Percentiles rank a stretch among this genome's conserved stretches.
Evolutionary conservation across 2,113 vertebrate genomes (phyloP).

Genomic region (Neogobius melanostomus): DNA sequence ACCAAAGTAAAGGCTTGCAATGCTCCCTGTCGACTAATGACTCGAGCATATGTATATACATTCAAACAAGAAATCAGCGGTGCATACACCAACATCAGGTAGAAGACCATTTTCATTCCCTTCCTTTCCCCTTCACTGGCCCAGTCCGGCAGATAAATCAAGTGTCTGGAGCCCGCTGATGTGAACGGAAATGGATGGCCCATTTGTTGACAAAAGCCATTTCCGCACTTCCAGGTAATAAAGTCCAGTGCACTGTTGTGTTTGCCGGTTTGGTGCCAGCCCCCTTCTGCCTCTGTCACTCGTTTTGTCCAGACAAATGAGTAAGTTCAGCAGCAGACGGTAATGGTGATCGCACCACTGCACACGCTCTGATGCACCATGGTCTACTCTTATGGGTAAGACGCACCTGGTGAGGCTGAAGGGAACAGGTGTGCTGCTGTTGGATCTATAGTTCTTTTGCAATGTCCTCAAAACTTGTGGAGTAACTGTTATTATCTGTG

Average conservation of each 20-base stretch:
- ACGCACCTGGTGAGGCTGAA: constrained; percentile 29
- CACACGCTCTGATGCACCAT: background rate
- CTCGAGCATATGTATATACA: too few relatives aligned
- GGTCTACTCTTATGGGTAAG: background rate
- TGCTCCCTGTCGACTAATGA: too few relatives aligned
- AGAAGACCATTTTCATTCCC: constrained; percentile 17
- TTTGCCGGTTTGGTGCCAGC: constrained; percentile 45
- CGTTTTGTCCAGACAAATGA: constrained; percentile 64
- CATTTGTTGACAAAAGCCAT: constrained; percentile 73
- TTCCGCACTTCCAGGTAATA: constrained; percentile 68
- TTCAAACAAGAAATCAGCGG: background rate
- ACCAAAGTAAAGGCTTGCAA: background rate
- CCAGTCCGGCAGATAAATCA: constrained; percentile 68
- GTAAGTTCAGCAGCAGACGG: constrained; percentile 45
- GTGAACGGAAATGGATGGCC: constrained; percentile 68
- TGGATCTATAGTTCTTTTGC: background rate
- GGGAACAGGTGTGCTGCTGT: constrained; percentile 30
- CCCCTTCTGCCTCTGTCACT: constrained; percentile 29
- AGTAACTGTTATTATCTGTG: too few relatives aligned
- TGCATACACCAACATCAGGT: constrained; percentile 16
- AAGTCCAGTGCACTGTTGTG: constrained; percentile 45
- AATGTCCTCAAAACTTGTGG: background rate
- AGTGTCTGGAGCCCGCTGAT: constrained; percentile 62
- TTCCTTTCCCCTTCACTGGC: constrained; percentile 56
- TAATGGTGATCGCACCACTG: constrained; percentile 18